Percentiles rank a stretch among this genome's conserved stretches.
These are phyloP conservation scores for Myotis findleyi DNA, from an alignment of 2,797 vertebrate species.

Conservation along the genomic window DNA sequence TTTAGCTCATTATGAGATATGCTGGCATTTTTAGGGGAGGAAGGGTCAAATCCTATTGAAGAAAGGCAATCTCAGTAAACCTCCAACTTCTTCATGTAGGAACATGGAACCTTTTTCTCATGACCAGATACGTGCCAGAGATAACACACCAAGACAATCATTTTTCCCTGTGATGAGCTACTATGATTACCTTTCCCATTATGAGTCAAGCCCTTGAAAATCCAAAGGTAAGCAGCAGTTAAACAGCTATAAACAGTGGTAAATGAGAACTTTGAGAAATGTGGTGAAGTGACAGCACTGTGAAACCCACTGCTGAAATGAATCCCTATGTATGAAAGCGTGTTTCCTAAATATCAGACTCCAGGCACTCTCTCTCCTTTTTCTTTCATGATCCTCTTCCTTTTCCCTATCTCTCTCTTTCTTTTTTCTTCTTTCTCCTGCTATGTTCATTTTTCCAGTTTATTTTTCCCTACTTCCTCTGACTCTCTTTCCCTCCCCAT, in stretches of 20 bases:
- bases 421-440: background rate
- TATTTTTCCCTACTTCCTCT: background rate
- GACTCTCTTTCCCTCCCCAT: background rate
- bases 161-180: slow-evolving; percentile 41
- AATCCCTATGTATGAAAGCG: background rate
- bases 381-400: background rate
- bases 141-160: slow-evolving; percentile 41
- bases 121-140: background rate
- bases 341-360: background rate
- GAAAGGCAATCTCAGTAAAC: background rate
- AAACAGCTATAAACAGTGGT: slow-evolving; percentile 61
- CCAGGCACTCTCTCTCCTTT: too few relatives aligned
- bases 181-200: slow-evolving; percentile 63
- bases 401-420: background rate
- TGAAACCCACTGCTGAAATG: slow-evolving; percentile 2
- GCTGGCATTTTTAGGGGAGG: background rate
- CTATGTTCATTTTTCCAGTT: background rate
- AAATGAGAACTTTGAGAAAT: slow-evolving; percentile 65
- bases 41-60: background rate
- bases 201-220: slow-evolving; percentile 58
- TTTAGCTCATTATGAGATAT: slow-evolving; percentile 42
- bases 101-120: background rate
- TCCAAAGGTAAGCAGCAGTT: slow-evolving; percentile 72
- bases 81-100: background rate
- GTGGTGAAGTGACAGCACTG: background rate